phyloP scores from a whole-genome alignment of 2,113 vertebrate genomes.

The Helogale parvula region DNA sequence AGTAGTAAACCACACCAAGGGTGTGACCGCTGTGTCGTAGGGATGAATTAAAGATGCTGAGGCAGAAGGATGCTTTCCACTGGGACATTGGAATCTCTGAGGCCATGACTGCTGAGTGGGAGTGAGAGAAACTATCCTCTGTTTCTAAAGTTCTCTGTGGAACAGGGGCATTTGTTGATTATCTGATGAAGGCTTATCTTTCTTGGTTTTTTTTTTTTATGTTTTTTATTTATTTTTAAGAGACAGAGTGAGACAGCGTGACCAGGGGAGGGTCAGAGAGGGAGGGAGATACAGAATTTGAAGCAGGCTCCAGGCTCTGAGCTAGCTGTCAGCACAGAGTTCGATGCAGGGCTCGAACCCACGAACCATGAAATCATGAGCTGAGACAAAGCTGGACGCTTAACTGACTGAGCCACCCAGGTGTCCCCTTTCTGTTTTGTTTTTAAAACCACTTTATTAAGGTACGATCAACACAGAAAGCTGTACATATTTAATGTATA shows the following conservation, averaged over 20 bases:
- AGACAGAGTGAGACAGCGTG: too few relatives aligned
- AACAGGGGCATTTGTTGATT: background rate
- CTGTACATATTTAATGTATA: background rate
- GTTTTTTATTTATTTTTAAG: too few relatives aligned
- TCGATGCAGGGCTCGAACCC: too few relatives aligned
- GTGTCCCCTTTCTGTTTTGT: background rate
- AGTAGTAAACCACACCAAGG: background rate
- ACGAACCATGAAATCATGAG: too few relatives aligned
- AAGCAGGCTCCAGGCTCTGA: too few relatives aligned
- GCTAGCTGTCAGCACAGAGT: too few relatives aligned
- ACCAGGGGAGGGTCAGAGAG: too few relatives aligned
- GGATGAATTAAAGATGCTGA: background rate
- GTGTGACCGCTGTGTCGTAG: background rate
- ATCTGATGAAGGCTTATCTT: background rate
- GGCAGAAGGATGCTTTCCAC: background rate
- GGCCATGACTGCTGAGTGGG: background rate
- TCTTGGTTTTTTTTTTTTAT: too few relatives aligned
- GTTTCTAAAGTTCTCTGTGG: background rate
- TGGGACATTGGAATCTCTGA: background rate
- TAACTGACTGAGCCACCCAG: too few relatives aligned
- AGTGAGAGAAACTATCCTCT: background rate
- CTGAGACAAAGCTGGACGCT: too few relatives aligned
- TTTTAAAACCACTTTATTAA: background rate
- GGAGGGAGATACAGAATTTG: too few relatives aligned
- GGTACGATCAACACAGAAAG: background rate